phyloP scores from a whole-genome alignment of 2,113 vertebrate genomes.

The Atlantisia rogersi region DNA sequence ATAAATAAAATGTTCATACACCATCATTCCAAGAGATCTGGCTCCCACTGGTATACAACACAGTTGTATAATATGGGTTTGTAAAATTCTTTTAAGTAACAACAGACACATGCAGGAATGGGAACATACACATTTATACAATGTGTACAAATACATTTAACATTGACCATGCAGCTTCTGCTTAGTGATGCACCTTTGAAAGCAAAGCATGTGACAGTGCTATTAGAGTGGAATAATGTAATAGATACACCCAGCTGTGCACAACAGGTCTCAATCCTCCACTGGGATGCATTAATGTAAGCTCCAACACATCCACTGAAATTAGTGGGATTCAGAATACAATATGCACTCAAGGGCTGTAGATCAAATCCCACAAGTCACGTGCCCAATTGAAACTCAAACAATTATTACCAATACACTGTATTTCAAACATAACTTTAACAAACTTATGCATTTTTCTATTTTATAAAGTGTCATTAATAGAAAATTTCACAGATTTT shows the following conservation, averaged over 20 bases:
- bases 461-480: background rate
- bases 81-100: slow-evolving; percentile 16
- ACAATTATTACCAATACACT: background rate
- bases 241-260: background rate
- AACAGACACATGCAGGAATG: slow-evolving; percentile 66
- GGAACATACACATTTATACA: slow-evolving; percentile 67
- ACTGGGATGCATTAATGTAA: background rate
- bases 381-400: background rate
- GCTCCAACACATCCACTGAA: background rate
- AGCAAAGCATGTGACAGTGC: slow-evolving; percentile 21
- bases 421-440: background rate
- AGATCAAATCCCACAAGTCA: background rate
- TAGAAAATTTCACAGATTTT: background rate
- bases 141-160: slow-evolving; percentile 68
- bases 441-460: background rate
- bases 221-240: background rate
- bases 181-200: slow-evolving; percentile 36
- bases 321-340: background rate
- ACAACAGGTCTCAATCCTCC: background rate
- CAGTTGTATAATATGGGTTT: background rate
- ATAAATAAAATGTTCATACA: slow-evolving; percentile 56
- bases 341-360: background rate
- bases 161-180: slow-evolving; percentile 60
- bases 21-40: slow-evolving; percentile 6
- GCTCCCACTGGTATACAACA: slow-evolving; percentile 26